Evolutionary conservation across 1,140 invertebrate genomes (phyloP), one percentile per base, ranked within the genome.

Genomic region (Zaprionus ghesquierei): DNA sequence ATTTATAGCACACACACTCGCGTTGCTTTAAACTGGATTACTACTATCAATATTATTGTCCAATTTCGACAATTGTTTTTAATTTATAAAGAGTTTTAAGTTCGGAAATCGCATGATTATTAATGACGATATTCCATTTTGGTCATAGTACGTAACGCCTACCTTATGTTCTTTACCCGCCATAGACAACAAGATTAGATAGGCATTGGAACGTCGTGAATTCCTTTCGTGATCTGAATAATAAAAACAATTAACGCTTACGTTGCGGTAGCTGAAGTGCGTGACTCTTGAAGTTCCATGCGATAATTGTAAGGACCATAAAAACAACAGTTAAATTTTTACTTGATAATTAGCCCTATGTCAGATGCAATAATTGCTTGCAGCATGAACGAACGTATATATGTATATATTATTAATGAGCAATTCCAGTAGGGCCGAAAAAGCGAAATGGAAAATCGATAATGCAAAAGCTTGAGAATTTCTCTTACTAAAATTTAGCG

Each of bases 41-140:
- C 22, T 5, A 23, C 3, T 54, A 64, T 73, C 70, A 73, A 69
- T 69, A 69, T 55, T 50, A 61, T 73, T 61, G 64, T 49, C 23
- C 35, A 68, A 68, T 73, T 69, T 60, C 38, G 70, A 68, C 50
- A 69, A 73, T 61, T 68, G 55, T 73, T 73, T 68, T 73, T 73
- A 73, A 73, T 73, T 68, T 55, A 15, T 51, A 18, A 22, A 22
- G 22, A 29, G 0, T 27, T 38, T 61, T 61, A 58, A 25, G n/a
- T n/a, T n/a, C 25, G 31, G n/a, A 60, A 53, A 27, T 22, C 69
- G 20, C 63, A 54, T 6, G 33, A 41, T 71, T 66, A 72, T 72
- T 66, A 59, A 66, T 65, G 53, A 65, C 53, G 53, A 35, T 15
- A 59, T 25, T 27, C 15, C 6, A 15, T 35, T 8, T 51, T 9